Conservation (phyloP, 2,113 vertebrate species). For the Axis porcinus region DNA sequence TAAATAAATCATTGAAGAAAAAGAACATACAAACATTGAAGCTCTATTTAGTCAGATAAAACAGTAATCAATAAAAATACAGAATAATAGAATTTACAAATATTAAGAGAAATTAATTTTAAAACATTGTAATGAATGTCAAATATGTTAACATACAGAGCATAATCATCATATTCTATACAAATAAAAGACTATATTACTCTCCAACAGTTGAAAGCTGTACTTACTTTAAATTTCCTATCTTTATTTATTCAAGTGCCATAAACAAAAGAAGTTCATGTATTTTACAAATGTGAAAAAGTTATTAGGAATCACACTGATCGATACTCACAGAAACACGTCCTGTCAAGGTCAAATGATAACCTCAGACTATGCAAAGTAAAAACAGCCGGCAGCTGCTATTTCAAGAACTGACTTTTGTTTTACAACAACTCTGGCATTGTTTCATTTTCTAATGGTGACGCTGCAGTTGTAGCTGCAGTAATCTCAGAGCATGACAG, state of each 20-base stretch:
- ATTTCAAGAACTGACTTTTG: constrained; percentile 44
- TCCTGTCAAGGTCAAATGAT: constrained; percentile 47
- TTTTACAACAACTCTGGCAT: neutral
- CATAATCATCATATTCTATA: neutral
- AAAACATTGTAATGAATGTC: neutral
- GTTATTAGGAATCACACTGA: constrained; percentile 37
- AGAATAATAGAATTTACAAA: neutral
- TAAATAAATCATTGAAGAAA: neutral
- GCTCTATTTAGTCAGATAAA: neutral
- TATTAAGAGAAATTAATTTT: neutral
- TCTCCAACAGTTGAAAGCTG: neutral
- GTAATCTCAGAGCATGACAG: constrained; percentile 33
- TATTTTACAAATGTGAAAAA: constrained; percentile 46
- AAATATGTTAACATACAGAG: neutral
- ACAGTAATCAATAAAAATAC: neutral
- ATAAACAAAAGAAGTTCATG: neutral
- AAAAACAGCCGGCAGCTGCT: constrained; percentile 38
- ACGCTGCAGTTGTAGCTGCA: constrained; percentile 46
- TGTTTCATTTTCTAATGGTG: constrained; percentile 59
- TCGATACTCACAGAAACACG: constrained; percentile 20
- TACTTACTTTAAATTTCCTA: neutral
- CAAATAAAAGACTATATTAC: neutral
- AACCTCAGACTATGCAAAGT: neutral
- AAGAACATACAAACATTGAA: neutral
- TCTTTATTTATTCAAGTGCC: neutral